Percentiles rank a stretch among this genome's conserved stretches.
phyloP scores from a whole-genome alignment of 2,888 invertebrate species.

The Mylabris sibirica region DNA sequence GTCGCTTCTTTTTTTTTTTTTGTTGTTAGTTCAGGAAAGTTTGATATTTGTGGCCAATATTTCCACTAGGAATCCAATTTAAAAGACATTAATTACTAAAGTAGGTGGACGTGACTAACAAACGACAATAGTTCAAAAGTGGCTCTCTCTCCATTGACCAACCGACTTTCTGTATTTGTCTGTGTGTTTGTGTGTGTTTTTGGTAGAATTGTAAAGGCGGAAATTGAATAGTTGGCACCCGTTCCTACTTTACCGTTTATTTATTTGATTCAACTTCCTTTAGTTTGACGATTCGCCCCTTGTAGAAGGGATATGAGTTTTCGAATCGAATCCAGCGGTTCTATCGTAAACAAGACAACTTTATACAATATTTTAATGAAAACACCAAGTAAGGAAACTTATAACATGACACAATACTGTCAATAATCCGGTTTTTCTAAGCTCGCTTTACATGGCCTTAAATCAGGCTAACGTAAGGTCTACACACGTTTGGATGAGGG shows the following conservation, averaged over 20 bases:
- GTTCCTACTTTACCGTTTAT: background rate
- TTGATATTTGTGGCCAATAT: background rate
- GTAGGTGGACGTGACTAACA: constrained; percentile 2
- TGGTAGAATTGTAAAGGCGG: constrained; percentile 1
- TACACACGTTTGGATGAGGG: too few relatives aligned
- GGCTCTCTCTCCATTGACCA: background rate
- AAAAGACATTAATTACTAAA: background rate
- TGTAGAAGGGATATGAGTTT: background rate
- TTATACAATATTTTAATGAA: background rate
- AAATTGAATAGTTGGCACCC: constrained; percentile 6
- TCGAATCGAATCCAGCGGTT: background rate
- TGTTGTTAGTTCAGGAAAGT: background rate
- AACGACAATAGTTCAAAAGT: constrained; percentile 4
- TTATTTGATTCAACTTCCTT: background rate
- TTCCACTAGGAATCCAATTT: background rate
- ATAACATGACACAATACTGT: too few relatives aligned
- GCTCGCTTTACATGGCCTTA: too few relatives aligned
- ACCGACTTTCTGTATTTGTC: background rate
- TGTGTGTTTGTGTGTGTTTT: background rate
- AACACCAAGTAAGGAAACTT: too few relatives aligned
- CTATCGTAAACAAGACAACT: background rate
- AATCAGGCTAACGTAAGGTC: too few relatives aligned
- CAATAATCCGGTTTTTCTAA: too few relatives aligned
- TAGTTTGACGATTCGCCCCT: background rate
- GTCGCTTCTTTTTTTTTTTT: background rate